Evolutionary conservation across 2,113 vertebrate species (phyloP), one percentile per base, ranked within the genome.

Genomic region (Mola mola): DNA sequence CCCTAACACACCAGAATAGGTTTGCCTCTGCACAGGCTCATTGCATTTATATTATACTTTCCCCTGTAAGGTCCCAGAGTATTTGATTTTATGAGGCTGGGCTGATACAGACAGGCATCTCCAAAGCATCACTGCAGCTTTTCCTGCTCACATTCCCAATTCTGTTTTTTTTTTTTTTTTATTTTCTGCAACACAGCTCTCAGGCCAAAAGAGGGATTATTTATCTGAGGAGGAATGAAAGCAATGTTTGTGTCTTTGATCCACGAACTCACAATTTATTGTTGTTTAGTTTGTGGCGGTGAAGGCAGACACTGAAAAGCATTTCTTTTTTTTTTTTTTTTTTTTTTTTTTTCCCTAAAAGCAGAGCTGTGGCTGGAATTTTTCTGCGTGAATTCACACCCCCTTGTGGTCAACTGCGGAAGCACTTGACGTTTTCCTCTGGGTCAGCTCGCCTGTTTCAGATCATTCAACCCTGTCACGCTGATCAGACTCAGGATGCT

Each of bases 161-260:
- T 65, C 62, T 60, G 52, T 21, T 59, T 24, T 17, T n/a, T 41
- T 16, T 17, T 17, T 2, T 8, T 22, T 67, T 38, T 47, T 6
- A 72, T 34, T 72, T 4, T 68, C 43, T 60, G 67, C 71, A 70
- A 37, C 62, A 38, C 36, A 52, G 51, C 66, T 70, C 61, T 78
- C 47, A 56, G 75, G 47, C 56, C 63, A 62, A 42, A 62, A 46
- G 52, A 58, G 65, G 65, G 46, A 55, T 47, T 66, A 42, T 79
- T 69, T 72, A 73, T 78, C 56, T 40, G 43, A 53, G 73, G 73
- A 80, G 79, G 66, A 80, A 80, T 81, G 44, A 81, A 81, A 77
- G 65, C 75, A 70, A 65, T 71, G 59, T 34, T 36, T 66, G 49
- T 16, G 49, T 84, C 51, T 83, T 76, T 87, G 68, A 77, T 76